Evolutionary conservation across 2,888 invertebrate species (phyloP), one percentile per base, ranked within the genome.

Genomic region (Tiliacea aurago): DNA sequence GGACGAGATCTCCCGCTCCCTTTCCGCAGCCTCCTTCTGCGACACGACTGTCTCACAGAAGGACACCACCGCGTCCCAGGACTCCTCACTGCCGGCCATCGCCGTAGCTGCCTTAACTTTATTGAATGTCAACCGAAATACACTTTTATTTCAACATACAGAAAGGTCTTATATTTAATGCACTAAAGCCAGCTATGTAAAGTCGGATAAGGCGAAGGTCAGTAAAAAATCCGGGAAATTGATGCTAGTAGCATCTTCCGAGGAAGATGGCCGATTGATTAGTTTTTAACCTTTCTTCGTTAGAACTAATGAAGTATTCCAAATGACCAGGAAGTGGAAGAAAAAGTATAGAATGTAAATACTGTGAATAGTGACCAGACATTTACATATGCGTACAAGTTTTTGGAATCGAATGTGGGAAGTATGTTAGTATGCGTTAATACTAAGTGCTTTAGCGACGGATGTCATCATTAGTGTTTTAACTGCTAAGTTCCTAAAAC

Each of bases 261-360:
- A 28, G n/a, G 41, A 83, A 74, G 59, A 59, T 55, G 41, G 63
- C 13, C 18, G 70, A 55, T 51, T 47, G 49, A 65, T 77, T 70
- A 55, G 69, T 87, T 80, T 79, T 86, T 77, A 72, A 70, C 45
- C 11, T 59, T 58, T 63, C 63, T 81, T 77, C 76, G 68, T 80
- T 80, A 80, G 82, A 79, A 78, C 51, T 76, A 82, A 73, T 67
- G 51, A 73, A 51, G 66, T 66, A 59, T 73, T 66, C 63, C 23
- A 43, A 64, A 58, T 76, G 70, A 58, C 73, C 63, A 75, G 84
- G 83, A 83, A 81, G 20, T 81, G 0, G 4, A 18, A 64, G 51
- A 81, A 83, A 78, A 74, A 67, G 53, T 47, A 13, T 23, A 51
- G 63, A 56, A 79, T 76, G 66, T 61, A 1, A 13, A 41, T 43